Evolutionary conservation across 2,888 invertebrate species (phyloP).

Genomic region (Ptycholaimellus sp.): DNA sequence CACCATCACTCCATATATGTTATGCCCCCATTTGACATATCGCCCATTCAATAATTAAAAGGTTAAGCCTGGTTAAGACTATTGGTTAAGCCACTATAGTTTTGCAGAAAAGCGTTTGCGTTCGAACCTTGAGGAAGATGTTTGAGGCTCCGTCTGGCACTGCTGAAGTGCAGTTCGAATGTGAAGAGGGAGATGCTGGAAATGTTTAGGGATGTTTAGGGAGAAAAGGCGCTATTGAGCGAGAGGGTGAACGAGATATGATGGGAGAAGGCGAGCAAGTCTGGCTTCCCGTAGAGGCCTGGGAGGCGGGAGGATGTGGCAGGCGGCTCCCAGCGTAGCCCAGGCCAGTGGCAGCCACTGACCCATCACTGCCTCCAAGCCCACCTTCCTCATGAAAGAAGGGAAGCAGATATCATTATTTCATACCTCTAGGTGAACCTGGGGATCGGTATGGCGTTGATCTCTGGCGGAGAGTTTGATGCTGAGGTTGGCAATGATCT

Average conservation of each 20-base stretch:
- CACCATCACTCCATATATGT: too few species aligned
- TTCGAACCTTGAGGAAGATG: too few species aligned
- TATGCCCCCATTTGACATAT: too few species aligned
- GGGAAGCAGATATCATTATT: neutral
- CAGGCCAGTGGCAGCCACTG: conserved; percentile 69
- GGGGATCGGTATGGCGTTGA: conserved; percentile 45
- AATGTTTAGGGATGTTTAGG: too few species aligned
- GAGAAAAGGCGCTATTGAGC: too few species aligned
- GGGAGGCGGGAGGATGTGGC: conserved; percentile 56
- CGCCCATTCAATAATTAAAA: too few species aligned
- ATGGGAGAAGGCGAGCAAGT: conserved; percentile 51
- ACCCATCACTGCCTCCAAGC: conserved; percentile 46
- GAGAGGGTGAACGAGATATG: neutral
- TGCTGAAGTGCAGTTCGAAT: too few species aligned
- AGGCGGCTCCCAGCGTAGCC: conserved; percentile 56
- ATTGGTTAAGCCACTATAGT: too few species aligned
- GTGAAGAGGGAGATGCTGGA: too few species aligned
- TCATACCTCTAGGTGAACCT: conserved; percentile 38
- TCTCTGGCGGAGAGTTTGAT: conserved; percentile 51
- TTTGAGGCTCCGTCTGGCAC: too few species aligned
- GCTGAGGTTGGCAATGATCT: conserved; percentile 37
- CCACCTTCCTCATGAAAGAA: neutral
- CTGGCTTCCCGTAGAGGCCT: conserved; percentile 46
- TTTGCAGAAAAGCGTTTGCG: too few species aligned
- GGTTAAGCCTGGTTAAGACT: too few species aligned